A percentile compares a stretch with the other conserved stretches of the same genome.
phyloP scores from a whole-genome alignment of 2,113 vertebrate species.

The Sturnus vulgaris region DNA sequence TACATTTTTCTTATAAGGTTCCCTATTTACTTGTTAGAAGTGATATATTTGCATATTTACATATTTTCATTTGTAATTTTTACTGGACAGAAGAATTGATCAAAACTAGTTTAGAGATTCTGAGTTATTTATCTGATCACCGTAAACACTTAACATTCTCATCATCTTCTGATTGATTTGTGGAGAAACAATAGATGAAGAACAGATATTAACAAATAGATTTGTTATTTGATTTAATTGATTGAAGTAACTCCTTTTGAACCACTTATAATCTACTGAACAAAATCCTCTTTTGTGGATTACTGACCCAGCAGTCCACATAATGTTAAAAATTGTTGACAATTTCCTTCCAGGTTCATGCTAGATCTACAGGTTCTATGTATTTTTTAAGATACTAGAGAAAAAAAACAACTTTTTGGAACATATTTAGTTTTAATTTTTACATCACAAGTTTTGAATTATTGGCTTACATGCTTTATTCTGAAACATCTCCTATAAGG shows the following conservation, averaged over 20 bases:
- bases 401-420: background rate
- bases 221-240: constrained; percentile 33
- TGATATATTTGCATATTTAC: background rate
- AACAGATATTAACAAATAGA: constrained; percentile 24
- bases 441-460: background rate
- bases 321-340: constrained; percentile 32
- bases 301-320: constrained; percentile 30
- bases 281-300: constrained; percentile 36
- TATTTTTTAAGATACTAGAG: constrained; percentile 13
- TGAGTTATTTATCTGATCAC: constrained; percentile 21
- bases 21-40: background rate
- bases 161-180: constrained; percentile 53
- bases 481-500: background rate
- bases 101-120: background rate
- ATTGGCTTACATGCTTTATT: background rate
- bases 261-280: constrained; percentile 27
- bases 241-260: constrained; percentile 40
- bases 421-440: background rate
- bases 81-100: background rate
- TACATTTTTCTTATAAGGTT: background rate
- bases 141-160: constrained; percentile 41
- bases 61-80: background rate
- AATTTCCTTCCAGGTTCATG: constrained; percentile 14
- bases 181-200: constrained; percentile 32
- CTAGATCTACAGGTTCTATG: background rate